Conservation (phyloP, 1,140 invertebrate species). For the Pachyrhynchus sulphureomaculatus region DNA sequence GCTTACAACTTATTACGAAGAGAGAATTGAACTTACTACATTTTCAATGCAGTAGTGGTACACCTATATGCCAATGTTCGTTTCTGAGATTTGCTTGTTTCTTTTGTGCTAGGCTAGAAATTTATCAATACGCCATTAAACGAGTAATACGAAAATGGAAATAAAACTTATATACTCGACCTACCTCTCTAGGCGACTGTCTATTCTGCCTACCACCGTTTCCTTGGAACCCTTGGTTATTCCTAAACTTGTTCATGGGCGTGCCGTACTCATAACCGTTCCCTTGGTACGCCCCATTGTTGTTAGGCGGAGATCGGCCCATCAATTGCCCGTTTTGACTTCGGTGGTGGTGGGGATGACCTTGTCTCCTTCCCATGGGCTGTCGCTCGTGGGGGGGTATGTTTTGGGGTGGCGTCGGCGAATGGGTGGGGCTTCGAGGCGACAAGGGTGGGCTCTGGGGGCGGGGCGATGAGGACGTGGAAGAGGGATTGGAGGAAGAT, state of each 20-base stretch:
- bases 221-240: conserved; percentile 34
- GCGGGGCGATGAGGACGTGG: conserved; percentile 43
- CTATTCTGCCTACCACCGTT: conserved; percentile 34
- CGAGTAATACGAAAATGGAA: not conserved
- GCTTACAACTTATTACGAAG: too few relatives aligned
- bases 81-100: too few relatives aligned
- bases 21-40: too few relatives aligned
- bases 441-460: conserved; percentile 39
- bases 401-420: conserved; percentile 16
- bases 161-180: conserved; percentile 1
- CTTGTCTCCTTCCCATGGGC: not conserved
- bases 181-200: conserved; percentile 45
- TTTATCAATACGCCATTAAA: too few relatives aligned
- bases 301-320: conserved; percentile 10
- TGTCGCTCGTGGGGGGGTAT: conserved; percentile 1
- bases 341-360: conserved; percentile 10
- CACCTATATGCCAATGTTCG: too few relatives aligned
- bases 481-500: conserved; percentile 37
- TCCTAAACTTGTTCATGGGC: conserved; percentile 37
- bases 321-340: not conserved
- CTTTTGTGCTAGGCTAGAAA: too few relatives aligned
- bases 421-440: conserved; percentile 15
- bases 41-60: too few relatives aligned
- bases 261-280: conserved; percentile 22
- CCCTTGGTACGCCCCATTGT: conserved; percentile 2